Evolutionary conservation across 1,140 invertebrate species (phyloP), one percentile per base, ranked within the genome.

Genomic region (Epicauta chinensis): DNA sequence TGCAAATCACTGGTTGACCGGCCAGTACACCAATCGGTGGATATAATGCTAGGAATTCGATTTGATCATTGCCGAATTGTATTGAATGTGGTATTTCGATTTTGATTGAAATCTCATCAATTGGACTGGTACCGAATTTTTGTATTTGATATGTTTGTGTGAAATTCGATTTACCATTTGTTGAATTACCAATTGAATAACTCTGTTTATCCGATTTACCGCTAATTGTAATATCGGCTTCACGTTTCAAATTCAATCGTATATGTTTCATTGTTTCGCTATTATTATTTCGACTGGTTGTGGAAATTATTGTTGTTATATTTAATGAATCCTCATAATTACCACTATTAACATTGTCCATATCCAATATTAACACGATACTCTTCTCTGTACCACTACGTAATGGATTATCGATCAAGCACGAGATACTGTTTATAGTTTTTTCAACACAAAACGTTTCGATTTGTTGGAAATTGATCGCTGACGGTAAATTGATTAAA

Each of bases 71-170:
- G 9, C 41, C 37, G 5, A 42, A 17, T 30, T 48, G 44, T 38
- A 61, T 63, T 5, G 54, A 67, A 7, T 47, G 35, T 9, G 73
- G 73, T 7, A 73, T 53, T 7, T 49, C 56, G 17, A 73, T 40
- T 14, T 36, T 59, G 2, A 73, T 11, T 17, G 46, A 6, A 3
- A 61, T 62, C 51, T 69, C 56, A 5, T 71, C 53, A 6, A 73
- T 63, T 10, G 69, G 65, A 65, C 70, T 75, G 1, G 39, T 36
- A 15, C 71, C 73, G 43, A 70, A 69, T 55, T 73, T 74, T 55
- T 70, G 67, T 13, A 75, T 61, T 51, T 72, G 65, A 43, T 60
- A 55, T 13, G 51, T 55, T 40, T 52, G 48, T 5, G 36, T 41
- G 13, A 45, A 46, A 29, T 53, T 51, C 17, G 47, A 14, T 51